These are phyloP conservation scores for Peromyscus eremicus DNA, from an alignment of 2,797 vertebrate species.

Conservation along the genomic window DNA sequence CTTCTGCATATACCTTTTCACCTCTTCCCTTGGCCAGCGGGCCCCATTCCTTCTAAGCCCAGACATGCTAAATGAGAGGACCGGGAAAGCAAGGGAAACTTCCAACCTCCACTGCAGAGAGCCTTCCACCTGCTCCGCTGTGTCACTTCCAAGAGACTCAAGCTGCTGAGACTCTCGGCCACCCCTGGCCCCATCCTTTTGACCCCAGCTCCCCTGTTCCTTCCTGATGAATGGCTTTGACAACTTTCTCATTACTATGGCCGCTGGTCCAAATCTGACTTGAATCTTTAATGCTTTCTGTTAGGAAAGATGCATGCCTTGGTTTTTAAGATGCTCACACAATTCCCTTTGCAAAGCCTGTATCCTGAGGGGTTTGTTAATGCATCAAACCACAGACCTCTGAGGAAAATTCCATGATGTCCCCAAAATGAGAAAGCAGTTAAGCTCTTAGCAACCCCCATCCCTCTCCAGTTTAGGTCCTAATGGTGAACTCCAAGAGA, in stretches of 20 bases:
- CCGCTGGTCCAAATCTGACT: conserved; percentile 82
- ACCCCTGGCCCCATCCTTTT: conserved; percentile 68
- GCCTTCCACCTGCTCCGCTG: not conserved
- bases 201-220: conserved; percentile 70
- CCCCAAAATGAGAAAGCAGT: conserved; percentile 68
- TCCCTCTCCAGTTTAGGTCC: not conserved
- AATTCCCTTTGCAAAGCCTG: conserved; percentile 63
- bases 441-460: not conserved
- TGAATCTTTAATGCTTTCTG: conserved; percentile 81
- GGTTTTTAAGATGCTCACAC: conserved; percentile 63
- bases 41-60: not conserved
- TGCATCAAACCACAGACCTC: conserved; percentile 61
- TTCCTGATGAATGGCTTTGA: conserved; percentile 82
- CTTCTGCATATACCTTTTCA: not conserved
- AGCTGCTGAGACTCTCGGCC: not conserved
- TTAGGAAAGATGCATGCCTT: conserved; percentile 77
- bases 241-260: conserved; percentile 84
- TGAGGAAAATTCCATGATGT: conserved; percentile 64
- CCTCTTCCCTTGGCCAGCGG: not conserved
- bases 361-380: conserved; percentile 75
- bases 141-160: not conserved
- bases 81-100: not conserved
- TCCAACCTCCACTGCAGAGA: not conserved
- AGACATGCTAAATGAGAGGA: not conserved
- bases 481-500: conserved; percentile 9